Evolutionary conservation across 2,797 vertebrate species (phyloP), one percentile per base, ranked within the genome.

Genomic region (Sphenopsis melanotis): DNA sequence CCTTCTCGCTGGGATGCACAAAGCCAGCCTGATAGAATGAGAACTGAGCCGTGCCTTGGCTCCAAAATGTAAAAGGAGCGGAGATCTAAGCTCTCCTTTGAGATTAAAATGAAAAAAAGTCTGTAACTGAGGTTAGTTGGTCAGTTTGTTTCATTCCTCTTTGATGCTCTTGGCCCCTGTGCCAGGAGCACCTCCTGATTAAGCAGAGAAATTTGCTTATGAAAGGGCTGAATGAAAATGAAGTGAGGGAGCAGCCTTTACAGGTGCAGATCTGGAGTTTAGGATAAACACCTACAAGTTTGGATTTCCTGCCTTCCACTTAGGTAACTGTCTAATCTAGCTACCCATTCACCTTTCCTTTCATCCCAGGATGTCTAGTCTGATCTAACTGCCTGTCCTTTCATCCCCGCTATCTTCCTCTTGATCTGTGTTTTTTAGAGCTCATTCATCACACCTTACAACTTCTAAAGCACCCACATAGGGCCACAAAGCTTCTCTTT

Each of bases 331-430:
- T 72, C 96, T 96, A 92, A 96, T 93, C 95, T 95, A 32, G 75
- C 91, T 87, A 56, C 63, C 95, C 77, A 55, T 94, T 96, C 96
- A 95, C 87, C 94, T 95, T 91, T 94, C 95, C 95, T 95, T 96
- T 95, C 95, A 97, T 96, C 95, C 95, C 93, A 96, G 94, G 93
- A 94, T 96, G 93, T 97, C 95, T 96, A 14, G 91, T 23, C 80
- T 94, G 95, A 97, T 95, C 94, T 97, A 90, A 90, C 91, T 93
- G 93, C 89, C 95, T 95, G 72, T 95, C 95, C 94, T 96, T 96
- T 95, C 93, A 96, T 96, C 95, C 94, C 70, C 3, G 3, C 89
- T 95, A 95, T 96, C 95, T 94, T 92, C 87, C 95, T 66, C 94
- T 95, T 93, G 80, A 95, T 96, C 93, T 94, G 74, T 93, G 95